Evolutionary conservation across 30 jellyfish, hydroid and myxozoan species (phyloP), one percentile per base, ranked within the genome.

Genomic region (Aurelia aurita complex sp. Pacific): DNA sequence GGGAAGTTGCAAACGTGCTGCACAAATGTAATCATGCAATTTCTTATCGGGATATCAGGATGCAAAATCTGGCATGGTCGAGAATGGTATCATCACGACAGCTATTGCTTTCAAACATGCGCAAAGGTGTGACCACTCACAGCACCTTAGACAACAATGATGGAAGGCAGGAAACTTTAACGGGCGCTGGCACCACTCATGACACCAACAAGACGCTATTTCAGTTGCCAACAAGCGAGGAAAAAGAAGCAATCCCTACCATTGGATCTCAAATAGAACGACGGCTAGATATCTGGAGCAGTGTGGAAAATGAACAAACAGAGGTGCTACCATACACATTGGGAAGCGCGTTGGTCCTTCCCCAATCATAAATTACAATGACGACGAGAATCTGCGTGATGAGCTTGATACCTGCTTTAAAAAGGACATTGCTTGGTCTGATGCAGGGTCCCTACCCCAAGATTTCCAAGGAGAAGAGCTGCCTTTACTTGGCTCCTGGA

Each of bases 161-260:
- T 68, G 84, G 76, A 55, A 52, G 76, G 53, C 90, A 81, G 84
- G 85, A 81, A 1, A 81, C 90, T 0, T 1, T 53, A 52, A 81
- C 90, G 7, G 90, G 90, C 50, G 60, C 67, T 19, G 83, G 90
- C 11, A 81, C 84, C 15, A 67, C 90, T 15, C 87, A 84, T 33
- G 88, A 84, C 64, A 84, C 94, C 59, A 84, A 74, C 65, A 84
- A 35, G 88, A 74, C 89, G 15, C 69, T 84, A n/a, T 84, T 84
- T 67, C 88, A 64, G 76, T 63, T 81, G 13, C 90, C 76, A 78
- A 29, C 50, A 4, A 38, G 50, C 50, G 50, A 38, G 50, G 50
- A 38, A 38, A 38, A 38, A 38, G 50, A 38, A 38, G 50, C 50
- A 38, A 38, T 38, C 50, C 50, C 50, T 38, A 38, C 3, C 50